phyloP scores from a whole-genome alignment of 2,113 vertebrate species.

The Phylloscopus trochiloides region DNA sequence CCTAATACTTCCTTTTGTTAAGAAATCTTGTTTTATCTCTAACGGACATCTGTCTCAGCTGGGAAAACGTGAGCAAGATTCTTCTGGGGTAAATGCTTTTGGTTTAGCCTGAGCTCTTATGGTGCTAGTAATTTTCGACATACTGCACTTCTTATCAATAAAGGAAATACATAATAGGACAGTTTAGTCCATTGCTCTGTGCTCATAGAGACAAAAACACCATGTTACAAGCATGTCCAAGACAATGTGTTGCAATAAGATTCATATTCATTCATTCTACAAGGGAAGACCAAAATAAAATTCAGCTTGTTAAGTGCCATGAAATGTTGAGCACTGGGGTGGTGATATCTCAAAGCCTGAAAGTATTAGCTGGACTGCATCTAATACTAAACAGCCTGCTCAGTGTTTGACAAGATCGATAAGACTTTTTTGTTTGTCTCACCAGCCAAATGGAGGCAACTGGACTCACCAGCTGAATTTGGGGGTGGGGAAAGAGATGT shows the following conservation, averaged over 20 bases:
- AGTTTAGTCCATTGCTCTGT: background rate
- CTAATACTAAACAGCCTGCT: background rate
- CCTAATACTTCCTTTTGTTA: background rate
- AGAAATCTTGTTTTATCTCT: background rate
- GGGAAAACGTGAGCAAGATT: background rate
- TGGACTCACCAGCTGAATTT: background rate
- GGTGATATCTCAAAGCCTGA: background rate
- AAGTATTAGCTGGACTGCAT: background rate
- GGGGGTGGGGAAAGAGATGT: background rate
- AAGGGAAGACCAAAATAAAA: background rate
- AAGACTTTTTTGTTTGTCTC: background rate
- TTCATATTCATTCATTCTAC: background rate
- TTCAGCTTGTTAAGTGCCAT: background rate
- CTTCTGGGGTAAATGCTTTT: background rate
- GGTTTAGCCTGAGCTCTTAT: background rate
- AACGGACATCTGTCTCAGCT: background rate
- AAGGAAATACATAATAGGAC: background rate
- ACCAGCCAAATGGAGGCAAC: background rate
- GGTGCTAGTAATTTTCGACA: background rate
- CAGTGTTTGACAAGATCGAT: background rate
- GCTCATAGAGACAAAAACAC: background rate
- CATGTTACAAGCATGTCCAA: background rate
- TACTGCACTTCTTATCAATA: background rate
- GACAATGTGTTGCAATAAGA: background rate
- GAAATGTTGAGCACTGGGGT: background rate